Conservation (phyloP, 2,797 vertebrate species). For the Ceryle rudis region DNA sequence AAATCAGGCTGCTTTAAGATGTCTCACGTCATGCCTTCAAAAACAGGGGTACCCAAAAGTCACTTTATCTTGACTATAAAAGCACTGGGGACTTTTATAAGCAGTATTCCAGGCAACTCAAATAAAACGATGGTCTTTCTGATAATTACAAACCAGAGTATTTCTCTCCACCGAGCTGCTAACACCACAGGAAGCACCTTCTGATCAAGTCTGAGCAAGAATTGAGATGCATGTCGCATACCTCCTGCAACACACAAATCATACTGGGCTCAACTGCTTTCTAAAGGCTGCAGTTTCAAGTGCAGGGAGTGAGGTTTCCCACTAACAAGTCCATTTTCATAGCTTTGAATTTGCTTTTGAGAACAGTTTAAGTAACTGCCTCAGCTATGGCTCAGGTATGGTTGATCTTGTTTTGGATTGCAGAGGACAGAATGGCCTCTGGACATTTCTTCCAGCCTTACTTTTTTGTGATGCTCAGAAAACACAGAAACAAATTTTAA, state of each 20-base stretch:
- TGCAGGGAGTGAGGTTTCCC: not conserved
- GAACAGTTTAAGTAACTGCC: not conserved
- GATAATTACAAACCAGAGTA: not conserved
- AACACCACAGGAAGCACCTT: not conserved
- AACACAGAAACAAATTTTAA: not conserved
- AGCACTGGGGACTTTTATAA: not conserved
- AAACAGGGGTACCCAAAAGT: not conserved
- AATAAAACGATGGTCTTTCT: not conserved
- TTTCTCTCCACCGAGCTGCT: not conserved
- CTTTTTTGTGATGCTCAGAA: not conserved
- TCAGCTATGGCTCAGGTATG: not conserved
- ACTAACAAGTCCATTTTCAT: not conserved
- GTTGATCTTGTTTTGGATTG: not conserved
- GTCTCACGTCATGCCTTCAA: not conserved
- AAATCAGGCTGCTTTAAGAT: not conserved
- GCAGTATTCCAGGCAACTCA: not conserved
- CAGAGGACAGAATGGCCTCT: not conserved
- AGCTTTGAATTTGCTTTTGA: not conserved
- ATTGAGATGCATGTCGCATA: not conserved
- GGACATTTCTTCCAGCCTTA: not conserved
- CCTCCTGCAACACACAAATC: not conserved
- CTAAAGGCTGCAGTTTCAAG: not conserved
- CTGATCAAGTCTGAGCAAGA: not conserved
- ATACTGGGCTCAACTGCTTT: not conserved
- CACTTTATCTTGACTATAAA: not conserved